Percentiles rank a stretch among this genome's conserved stretches.
These are phyloP conservation scores for Criorhina ranunculi DNA, from an alignment of 2,888 invertebrate genomes.

Conservation along the genomic window DNA sequence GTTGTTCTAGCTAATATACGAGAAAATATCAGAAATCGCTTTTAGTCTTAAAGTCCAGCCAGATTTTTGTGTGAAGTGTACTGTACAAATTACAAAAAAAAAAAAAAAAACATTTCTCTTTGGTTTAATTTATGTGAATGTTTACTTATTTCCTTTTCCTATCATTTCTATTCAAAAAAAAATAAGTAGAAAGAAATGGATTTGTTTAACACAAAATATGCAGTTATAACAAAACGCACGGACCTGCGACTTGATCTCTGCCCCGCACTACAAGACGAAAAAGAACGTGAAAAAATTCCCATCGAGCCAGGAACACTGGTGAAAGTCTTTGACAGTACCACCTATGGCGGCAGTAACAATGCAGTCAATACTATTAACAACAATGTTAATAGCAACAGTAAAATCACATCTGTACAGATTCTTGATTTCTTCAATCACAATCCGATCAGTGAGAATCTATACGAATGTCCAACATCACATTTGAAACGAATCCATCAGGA, in stretches of 20 bases:
- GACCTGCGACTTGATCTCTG: constrained; percentile 68
- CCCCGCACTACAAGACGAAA: constrained; percentile 67
- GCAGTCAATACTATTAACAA: constrained; percentile 57
- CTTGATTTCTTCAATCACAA: constrained; percentile 79
- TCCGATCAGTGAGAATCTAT: constrained; percentile 80
- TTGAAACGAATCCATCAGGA: constrained; percentile 79
- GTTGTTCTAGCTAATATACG: no score
- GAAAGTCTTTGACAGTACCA: constrained; percentile 77
- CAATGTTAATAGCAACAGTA: constrained; percentile 67
- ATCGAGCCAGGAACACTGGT: constrained; percentile 79
- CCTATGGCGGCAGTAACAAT: constrained; percentile 49
- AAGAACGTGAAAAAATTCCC: constrained; percentile 63
- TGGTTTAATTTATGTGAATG: constrained; percentile 47
- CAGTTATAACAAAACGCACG: constrained; percentile 70
- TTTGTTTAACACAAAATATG: constrained; percentile 67
- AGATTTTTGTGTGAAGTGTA: constrained; percentile 59
- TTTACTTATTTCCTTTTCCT: constrained; percentile 53
- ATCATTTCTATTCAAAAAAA: constrained; percentile 53
- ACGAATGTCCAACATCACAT: constrained; percentile 79
- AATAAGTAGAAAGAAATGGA: constrained; percentile 62
- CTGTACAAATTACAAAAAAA: constrained; percentile 11
- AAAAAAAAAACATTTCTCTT: constrained; percentile 22
- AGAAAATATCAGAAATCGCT: background rate
- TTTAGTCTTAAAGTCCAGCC: background rate
- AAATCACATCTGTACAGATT: constrained; percentile 79